Base-by-base conservation (phyloP, 2,797 vertebrate genomes). In the Cossypha polioptera region DNA sequence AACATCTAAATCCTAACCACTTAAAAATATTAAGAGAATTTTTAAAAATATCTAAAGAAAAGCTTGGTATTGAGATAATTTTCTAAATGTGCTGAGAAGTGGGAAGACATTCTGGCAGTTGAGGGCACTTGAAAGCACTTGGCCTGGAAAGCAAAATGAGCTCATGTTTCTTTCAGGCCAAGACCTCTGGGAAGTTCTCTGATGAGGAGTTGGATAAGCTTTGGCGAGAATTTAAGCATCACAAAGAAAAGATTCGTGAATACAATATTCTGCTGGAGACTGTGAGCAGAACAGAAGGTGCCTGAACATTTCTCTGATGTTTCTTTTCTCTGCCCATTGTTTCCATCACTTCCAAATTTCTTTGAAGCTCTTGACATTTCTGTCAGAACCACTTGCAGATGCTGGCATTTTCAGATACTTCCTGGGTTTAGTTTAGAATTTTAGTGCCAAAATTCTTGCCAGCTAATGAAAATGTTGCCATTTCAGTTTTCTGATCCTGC, bases 231-330 rank as follows among this genome's bases (percentile, higher is more conserved):
- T 98, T 99, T 86, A 98, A 98, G 90, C 99, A 99, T 96, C 99
- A 99, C 96, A 98, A 98, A 87, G 99, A 99, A 95, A 99, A 99
- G 95, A 97, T 98, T 58, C 98, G 73, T 0, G 99, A 99, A 95
- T 99, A 99, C 94, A 99, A 98, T 50, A 98, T 99, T 68, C 97
- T 99, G 42, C 98, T 99, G 95, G 99, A 99, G 66, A 98, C 99
- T 0, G 97, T 99, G 95, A 99, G 98, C 98, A 97, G 99, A 86
- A 98, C 98, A 0, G 99, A 99, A 98, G 99, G 99, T 99, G 95
- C 95, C 31, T 59, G 28, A 63, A 68, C 10, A 20, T 73, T 68
- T 48, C 16, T 81, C 28, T 61, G 47, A 18, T 59, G 36, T 79
- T 90, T 90, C 63, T 91, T 54, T 75, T 57, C 51, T 90, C 25